A percentile compares a stretch with the other conserved stretches of the same genome.
These are phyloP conservation scores for Moxostoma hubbsi DNA, from an alignment of 2,797 vertebrate species.

Conservation along the genomic window DNA sequence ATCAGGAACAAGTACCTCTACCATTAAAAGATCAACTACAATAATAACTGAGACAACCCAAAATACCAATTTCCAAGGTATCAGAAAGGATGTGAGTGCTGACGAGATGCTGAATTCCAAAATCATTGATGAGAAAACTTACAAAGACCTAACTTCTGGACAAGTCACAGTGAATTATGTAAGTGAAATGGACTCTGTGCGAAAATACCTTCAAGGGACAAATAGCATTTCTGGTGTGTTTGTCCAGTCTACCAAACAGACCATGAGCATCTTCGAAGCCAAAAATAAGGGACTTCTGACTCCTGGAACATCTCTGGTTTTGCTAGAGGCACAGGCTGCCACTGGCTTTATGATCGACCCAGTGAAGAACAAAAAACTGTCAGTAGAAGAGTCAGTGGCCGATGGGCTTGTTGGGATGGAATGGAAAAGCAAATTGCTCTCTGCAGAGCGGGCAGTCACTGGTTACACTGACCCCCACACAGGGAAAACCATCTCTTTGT, in stretches of 20 bases:
- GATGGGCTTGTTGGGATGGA: slow-evolving; percentile 79
- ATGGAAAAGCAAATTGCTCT: slow-evolving; percentile 75
- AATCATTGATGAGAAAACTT: slow-evolving; percentile 76
- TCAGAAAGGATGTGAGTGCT: slow-evolving; percentile 71
- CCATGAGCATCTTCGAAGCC: slow-evolving; percentile 74
- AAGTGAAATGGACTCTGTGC: slow-evolving; percentile 80
- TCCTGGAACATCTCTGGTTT: slow-evolving; percentile 72
- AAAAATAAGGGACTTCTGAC: slow-evolving; percentile 66
- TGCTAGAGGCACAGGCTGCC: slow-evolving; percentile 77
- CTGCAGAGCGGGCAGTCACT: slow-evolving; percentile 80
- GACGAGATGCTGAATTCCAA: slow-evolving; percentile 75
- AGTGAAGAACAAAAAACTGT: slow-evolving; percentile 77
- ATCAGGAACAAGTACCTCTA: slow-evolving; percentile 42
- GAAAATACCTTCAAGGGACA: slow-evolving; percentile 82
- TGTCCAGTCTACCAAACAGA: slow-evolving; percentile 69
- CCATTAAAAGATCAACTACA: slow-evolving; percentile 53
- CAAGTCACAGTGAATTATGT: slow-evolving; percentile 81
- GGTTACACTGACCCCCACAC: slow-evolving; percentile 87
- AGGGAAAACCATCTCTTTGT: slow-evolving; percentile 78
- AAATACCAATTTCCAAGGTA: slow-evolving; percentile 63
- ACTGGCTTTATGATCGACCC: slow-evolving; percentile 77
- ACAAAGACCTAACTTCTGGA: slow-evolving; percentile 74
- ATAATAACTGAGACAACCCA: not conserved
- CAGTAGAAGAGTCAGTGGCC: slow-evolving; percentile 81
- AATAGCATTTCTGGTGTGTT: slow-evolving; percentile 82